Percentiles rank a stretch among this genome's conserved stretches.
Conservation (phyloP, 2,113 vertebrate genomes). For the Shinisaurus crocodilurus region DNA sequence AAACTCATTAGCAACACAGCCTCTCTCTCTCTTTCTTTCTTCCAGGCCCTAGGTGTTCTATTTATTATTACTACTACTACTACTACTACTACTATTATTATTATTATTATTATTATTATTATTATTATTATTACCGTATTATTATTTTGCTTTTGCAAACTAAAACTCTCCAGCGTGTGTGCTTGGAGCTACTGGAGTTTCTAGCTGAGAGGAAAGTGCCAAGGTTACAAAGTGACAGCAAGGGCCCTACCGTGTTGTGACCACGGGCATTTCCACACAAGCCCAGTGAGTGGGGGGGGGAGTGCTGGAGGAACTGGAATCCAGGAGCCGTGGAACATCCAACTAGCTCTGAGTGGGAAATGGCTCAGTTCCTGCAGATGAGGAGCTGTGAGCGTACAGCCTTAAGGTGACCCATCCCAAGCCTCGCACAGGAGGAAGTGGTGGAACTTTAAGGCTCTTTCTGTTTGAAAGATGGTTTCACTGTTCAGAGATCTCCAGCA, state of each 20-base stretch:
- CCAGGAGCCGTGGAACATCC: neutral
- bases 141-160: neutral
- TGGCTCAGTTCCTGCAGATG: neutral
- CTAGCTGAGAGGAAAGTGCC: neutral
- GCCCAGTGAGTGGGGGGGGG: neutral
- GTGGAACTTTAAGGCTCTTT: neutral
- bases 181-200: neutral
- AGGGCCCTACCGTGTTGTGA: neutral
- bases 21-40: neutral
- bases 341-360: neutral
- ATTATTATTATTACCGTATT: too few relatives aligned
- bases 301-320: too few relatives aligned
- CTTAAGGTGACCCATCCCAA: too few relatives aligned
- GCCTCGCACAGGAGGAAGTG: neutral
- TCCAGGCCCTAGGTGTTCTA: neutral
- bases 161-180: neutral
- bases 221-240: neutral
- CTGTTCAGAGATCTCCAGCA: neutral
- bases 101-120: neutral
- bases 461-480: neutral
- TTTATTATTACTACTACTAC: too few relatives aligned
- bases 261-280: neutral
- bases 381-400: neutral
- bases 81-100: too few relatives aligned
- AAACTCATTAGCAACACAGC: neutral